A percentile compares a stretch with the other conserved stretches of the same genome.
Conservation (phyloP, 2,797 vertebrate species). For the Galagoides demidoff region DNA sequence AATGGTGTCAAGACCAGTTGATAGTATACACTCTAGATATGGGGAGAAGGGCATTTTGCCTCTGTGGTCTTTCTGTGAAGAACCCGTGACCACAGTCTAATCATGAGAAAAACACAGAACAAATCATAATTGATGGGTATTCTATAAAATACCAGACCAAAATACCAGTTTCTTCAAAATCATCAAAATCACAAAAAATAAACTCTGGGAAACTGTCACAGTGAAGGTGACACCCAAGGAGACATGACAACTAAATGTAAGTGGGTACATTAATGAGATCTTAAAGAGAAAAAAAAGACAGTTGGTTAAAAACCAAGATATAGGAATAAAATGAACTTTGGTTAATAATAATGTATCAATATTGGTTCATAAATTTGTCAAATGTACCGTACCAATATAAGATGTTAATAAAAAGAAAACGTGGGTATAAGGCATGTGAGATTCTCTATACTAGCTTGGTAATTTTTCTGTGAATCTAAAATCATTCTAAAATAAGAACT, state of each 20-base stretch:
- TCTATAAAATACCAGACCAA: background rate
- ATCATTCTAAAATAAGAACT: background rate
- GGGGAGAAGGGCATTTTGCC: background rate
- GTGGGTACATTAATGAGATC: background rate
- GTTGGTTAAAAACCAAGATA: conserved; percentile 21
- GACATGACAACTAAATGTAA: background rate
- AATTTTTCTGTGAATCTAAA: conserved; percentile 48
- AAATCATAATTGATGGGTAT: background rate
- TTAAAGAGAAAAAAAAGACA: background rate
- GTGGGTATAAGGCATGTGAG: background rate
- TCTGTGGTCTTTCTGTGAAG: background rate
- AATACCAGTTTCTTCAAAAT: background rate
- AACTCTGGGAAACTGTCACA: background rate
- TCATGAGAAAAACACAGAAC: background rate
- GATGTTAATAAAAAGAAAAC: background rate
- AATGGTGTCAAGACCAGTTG: background rate
- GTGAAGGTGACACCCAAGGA: background rate
- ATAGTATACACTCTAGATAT: background rate
- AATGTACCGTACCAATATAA: background rate
- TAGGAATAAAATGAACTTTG: background rate
- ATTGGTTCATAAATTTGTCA: background rate
- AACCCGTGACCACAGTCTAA: background rate
- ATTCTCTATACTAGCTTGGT: background rate
- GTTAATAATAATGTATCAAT: background rate
- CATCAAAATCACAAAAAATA: background rate